Conservation (phyloP, 2,888 invertebrate genomes). For the Holacanthella duospinosa region DNA sequence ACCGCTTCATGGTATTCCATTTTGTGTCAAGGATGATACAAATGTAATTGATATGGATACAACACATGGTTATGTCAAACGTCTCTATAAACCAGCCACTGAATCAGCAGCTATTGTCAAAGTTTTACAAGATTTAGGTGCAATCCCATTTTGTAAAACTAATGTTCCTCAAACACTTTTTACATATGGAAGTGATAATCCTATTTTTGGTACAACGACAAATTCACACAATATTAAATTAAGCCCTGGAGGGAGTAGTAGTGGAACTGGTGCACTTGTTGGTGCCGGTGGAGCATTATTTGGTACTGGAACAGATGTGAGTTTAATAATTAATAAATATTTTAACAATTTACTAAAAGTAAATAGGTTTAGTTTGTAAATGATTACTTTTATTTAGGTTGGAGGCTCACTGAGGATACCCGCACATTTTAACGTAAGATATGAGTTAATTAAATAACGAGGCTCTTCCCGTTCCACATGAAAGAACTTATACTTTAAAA, state of each 20-base stretch:
- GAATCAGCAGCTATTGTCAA: slow-evolving; percentile 33
- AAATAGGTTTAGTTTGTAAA: too few relatives aligned
- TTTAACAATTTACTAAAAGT: too few relatives aligned
- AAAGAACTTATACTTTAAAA: too few relatives aligned
- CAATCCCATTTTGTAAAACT: slow-evolving; percentile 33
- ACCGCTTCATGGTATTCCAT: slow-evolving; percentile 40
- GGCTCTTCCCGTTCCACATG: too few relatives aligned
- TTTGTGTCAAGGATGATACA: slow-evolving; percentile 40
- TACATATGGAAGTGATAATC: slow-evolving; percentile 27
- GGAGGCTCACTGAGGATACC: slow-evolving; percentile 29
- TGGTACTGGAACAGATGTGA: slow-evolving; percentile 9
- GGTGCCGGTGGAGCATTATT: slow-evolving; percentile 21
- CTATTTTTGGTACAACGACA: slow-evolving; percentile 27
- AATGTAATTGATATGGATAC: slow-evolving; percentile 41
- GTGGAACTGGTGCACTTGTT: slow-evolving; percentile 28
- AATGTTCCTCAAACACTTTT: slow-evolving; percentile 28
- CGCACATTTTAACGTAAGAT: slow-evolving; percentile 33
- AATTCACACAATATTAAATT: slow-evolving; percentile 25
- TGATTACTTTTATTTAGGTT: slow-evolving; percentile 7
- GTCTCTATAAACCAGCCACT: too few relatives aligned
- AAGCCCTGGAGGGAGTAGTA: slow-evolving; percentile 28
- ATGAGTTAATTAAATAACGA: too few relatives aligned
- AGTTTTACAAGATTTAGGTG: slow-evolving; percentile 27
- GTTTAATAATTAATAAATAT: too few relatives aligned
- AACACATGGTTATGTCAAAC: slow-evolving; percentile 39